Base-by-base conservation (phyloP, 2,113 vertebrate species). In the Psophia crepitans region DNA sequence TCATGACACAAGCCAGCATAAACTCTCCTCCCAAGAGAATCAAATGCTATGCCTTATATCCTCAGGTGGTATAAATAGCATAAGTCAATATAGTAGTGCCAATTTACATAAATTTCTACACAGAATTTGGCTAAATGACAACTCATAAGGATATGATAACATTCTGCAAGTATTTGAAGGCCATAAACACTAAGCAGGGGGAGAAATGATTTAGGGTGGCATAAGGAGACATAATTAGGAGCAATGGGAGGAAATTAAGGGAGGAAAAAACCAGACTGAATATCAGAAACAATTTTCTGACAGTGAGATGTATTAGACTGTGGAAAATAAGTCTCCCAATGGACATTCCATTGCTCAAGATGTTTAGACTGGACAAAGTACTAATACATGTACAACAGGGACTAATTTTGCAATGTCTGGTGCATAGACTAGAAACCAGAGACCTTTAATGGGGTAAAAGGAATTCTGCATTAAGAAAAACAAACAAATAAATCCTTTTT, bases 241-340 rank as follows among this genome's bases (percentile, higher is more conserved):
- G 90, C 46, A 94, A 88, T 84, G 64, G 79, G 58, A 95, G 79
- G 63, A 96, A 96, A 93, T 96, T 86, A 95, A 74, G 43, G 64
- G 58, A 84, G 63, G 78, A 83, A 89, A 95, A 97, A 88, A 79
- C 85, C 91, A 95, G 87, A 18, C 49, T 80, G 74, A 94, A 48
- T 95, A 96, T 90, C 81, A 93, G 95, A 90, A 96, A 92, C 19
- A 89, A 37, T 93, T 89, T 93, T 96, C 75, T 94, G 92, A 96
- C 90, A 95, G 82, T 77, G 85, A 95, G 68, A 95, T 84, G 39
- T 90, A 96, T 93, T 93, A 84, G 37, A 58, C 63, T 81, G 71
- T 77, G 82, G 56, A 94, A 97, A 96, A 85, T 88, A 95, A 78
- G 60, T 90, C 46, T 93, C 87, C 83, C 78, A 86, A 30, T 65